Evolutionary conservation across 2,797 vertebrate species (phyloP).

Genomic region (Diplodus sargus): DNA sequence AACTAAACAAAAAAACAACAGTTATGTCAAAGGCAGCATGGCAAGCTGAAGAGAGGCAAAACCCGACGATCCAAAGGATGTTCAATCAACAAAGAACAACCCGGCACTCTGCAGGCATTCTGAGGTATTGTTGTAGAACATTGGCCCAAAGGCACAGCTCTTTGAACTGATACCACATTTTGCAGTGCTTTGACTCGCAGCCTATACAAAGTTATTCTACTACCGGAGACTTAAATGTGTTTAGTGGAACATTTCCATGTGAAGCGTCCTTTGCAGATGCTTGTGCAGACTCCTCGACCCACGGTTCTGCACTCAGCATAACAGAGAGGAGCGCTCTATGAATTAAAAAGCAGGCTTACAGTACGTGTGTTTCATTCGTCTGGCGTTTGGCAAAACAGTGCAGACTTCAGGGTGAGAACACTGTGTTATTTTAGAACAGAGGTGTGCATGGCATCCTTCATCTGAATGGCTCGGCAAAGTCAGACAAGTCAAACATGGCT

Average conservation of each 20-base stretch:
- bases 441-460: not conserved
- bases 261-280: constrained; percentile 29
- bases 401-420: not conserved
- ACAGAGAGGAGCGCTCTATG: not conserved
- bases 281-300: not conserved
- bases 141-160: constrained; percentile 24
- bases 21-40: constrained; percentile 26
- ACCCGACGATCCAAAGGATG: constrained; percentile 7
- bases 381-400: constrained; percentile 22
- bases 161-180: constrained; percentile 30
- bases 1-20: not conserved
- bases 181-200: constrained; percentile 21
- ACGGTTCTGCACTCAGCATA: constrained; percentile 8
- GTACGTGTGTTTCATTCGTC: constrained; percentile 9
- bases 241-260: constrained; percentile 28
- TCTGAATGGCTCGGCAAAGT: constrained; percentile 10
- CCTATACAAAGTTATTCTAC: constrained; percentile 4
- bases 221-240: constrained; percentile 23
- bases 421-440: not conserved
- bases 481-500: constrained; percentile 8
- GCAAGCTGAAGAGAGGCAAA: constrained; percentile 17
- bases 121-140: constrained; percentile 10
- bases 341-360: constrained; percentile 25
- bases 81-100: constrained; percentile 38
- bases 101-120: constrained; percentile 4